Conservation (phyloP, 2,113 vertebrate species). For the Xiphophorus couchianus region DNA sequence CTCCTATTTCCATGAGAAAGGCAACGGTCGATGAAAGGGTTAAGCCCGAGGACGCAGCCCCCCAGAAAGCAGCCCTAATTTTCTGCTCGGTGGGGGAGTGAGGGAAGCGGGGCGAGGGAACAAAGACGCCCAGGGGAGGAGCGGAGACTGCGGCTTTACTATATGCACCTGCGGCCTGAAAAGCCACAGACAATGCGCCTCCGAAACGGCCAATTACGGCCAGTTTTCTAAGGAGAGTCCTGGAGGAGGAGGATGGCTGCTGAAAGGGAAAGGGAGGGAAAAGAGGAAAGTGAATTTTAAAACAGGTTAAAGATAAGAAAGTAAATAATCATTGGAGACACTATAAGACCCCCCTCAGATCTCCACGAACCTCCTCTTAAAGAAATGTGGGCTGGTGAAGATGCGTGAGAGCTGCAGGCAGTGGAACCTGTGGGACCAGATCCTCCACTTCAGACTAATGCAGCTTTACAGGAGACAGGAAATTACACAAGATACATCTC, state of each 20-base stretch:
- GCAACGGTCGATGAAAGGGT: slow-evolving; percentile 81
- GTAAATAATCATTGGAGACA: slow-evolving; percentile 62
- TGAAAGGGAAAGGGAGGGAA: slow-evolving; percentile 1
- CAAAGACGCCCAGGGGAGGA: slow-evolving; percentile 82
- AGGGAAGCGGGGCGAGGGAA: slow-evolving; percentile 75
- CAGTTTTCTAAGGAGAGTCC: slow-evolving; percentile 64
- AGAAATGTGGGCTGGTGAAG: not conserved
- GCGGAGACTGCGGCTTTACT: slow-evolving; percentile 81
- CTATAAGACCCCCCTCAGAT: not conserved
- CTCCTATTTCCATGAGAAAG: slow-evolving; percentile 84
- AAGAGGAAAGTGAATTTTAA: slow-evolving; percentile 72
- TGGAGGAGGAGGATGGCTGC: not conserved
- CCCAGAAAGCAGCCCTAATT: slow-evolving; percentile 72
- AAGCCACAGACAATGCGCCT: slow-evolving; percentile 81
- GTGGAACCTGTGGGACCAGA: not conserved
- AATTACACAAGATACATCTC: not conserved
- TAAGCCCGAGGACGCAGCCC: slow-evolving; percentile 76
- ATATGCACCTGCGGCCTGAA: slow-evolving; percentile 85
- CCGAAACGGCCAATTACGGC: slow-evolving; percentile 84
- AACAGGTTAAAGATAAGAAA: slow-evolving; percentile 69
- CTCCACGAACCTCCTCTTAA: not conserved
- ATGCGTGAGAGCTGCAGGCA: not conserved
- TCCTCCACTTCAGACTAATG: not conserved
- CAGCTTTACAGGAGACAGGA: no score
- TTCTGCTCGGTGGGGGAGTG: slow-evolving; percentile 77